Evolutionary conservation across 2,888 invertebrate genomes (phyloP), one percentile per base, ranked within the genome.

Genomic region (Phlogophora meticulosa): DNA sequence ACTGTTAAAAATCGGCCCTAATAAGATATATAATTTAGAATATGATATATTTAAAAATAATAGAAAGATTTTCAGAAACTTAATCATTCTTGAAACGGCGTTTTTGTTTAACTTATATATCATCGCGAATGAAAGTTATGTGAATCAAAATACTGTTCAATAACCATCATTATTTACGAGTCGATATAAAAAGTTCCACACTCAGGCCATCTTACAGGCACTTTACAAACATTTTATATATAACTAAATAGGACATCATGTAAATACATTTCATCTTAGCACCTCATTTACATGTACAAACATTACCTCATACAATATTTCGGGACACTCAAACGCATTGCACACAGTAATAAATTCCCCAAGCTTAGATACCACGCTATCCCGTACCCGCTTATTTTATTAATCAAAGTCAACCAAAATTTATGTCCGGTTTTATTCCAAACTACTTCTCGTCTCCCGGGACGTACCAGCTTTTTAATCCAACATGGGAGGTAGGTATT

Each of bases 381-480:
- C 45, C 60, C 53, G 46, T 57, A 49, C 20, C 20, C 61, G 34
- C 53, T 51, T 63, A 68, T 75, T 76, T 72, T 79, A 76, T 79
- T 76, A 79, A 79, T 79, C 80, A 79, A 69, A 79, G 79, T 79
- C 80, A 64, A 45, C 64, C 51, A 11, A 57, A 78, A 69, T 79
- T 61, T 79, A 64, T 79, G 64, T 51, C 60, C 40, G 64, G 53
- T 76, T 76, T 75, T 61, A 76, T 79, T 61, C 60, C 43, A 34
- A 75, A 79, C 70, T 69, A 79, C 48, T 79, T 60, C 38, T 51
- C 32, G 38, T 61, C 79, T 28, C 48, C 4, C 40, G 63, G 52
- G 76, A 61, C 42, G 11, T 24, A 57, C 34, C 40, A 53, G 73
- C 46, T 72, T 64, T 74, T 77, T 77, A 63, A 64, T 72, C 72